A percentile compares a stretch with the other conserved stretches of the same genome.
Conservation (phyloP, 2,888 invertebrate genomes). For the Epistrophe eligans region DNA sequence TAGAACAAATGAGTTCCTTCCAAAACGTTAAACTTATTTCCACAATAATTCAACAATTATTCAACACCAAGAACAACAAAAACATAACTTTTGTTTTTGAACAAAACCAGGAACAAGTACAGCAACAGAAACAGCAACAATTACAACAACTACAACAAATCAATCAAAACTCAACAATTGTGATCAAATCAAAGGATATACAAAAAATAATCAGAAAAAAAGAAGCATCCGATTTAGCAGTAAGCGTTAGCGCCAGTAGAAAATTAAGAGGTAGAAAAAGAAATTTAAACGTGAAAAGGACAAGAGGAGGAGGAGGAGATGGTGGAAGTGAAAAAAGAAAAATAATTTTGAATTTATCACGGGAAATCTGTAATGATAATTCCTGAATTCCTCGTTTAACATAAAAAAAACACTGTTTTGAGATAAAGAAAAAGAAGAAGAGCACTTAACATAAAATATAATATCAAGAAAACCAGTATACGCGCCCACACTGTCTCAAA, state of each 20-base stretch:
- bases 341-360: constrained; percentile 37
- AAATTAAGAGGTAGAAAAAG: constrained; percentile 49
- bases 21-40: constrained; percentile 66
- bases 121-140: constrained; percentile 27
- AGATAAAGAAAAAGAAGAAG: background rate
- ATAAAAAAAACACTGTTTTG: background rate
- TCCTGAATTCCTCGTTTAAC: constrained; percentile 49
- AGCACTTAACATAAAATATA: background rate
- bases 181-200: constrained; percentile 68
- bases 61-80: constrained; percentile 40
- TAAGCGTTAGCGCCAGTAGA: constrained; percentile 30
- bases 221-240: constrained; percentile 47
- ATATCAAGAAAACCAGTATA: constrained; percentile 21
- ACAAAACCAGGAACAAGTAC: constrained; percentile 37
- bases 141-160: constrained; percentile 59
- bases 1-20: constrained; percentile 74
- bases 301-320: constrained; percentile 48
- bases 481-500: constrained; percentile 44
- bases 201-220: constrained; percentile 38
- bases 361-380: constrained; percentile 52
- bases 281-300: constrained; percentile 30
- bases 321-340: constrained; percentile 43
- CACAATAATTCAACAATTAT: constrained; percentile 59
- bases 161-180: constrained; percentile 74
- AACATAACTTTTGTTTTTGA: constrained; percentile 59